These are phyloP conservation scores for Clupea harengus DNA, from an alignment of 2,113 vertebrate genomes.

Conservation along the genomic window DNA sequence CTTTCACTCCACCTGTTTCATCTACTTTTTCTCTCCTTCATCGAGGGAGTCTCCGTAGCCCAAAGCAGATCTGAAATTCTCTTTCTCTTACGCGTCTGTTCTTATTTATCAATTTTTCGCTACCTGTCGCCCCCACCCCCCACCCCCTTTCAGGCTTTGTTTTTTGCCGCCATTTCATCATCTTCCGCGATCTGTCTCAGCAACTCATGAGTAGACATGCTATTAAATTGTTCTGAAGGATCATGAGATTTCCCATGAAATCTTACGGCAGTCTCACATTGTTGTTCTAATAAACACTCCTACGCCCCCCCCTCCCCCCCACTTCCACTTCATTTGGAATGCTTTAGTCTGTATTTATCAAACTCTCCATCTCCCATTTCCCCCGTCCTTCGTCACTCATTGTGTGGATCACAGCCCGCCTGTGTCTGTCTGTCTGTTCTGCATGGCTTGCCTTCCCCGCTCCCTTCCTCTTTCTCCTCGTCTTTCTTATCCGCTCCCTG, in stretches of 20 bases:
- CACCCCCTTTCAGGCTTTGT: constrained; percentile 17
- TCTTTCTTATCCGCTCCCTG: not conserved
- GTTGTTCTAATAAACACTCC: constrained; percentile 3
- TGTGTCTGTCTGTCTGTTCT: not conserved
- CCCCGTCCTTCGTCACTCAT: not conserved
- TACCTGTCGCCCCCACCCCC: not conserved
- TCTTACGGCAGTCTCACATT: not conserved
- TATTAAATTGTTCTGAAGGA: constrained; percentile 20
- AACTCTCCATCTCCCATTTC: not conserved
- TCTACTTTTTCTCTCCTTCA: not conserved
- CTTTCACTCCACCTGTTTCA: not conserved
- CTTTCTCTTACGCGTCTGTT: constrained; percentile 19
- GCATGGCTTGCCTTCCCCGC: not conserved
- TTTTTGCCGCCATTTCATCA: constrained; percentile 5
- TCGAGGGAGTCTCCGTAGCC: not conserved
- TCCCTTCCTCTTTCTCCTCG: not conserved
- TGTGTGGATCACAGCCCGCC: not conserved
- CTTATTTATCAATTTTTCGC: constrained; percentile 30
- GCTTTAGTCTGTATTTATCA: not conserved
- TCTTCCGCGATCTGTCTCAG: not conserved
- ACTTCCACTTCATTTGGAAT: not conserved
- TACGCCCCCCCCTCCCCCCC: not conserved
- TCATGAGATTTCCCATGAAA: constrained; percentile 7
- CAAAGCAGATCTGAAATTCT: constrained; percentile 28
- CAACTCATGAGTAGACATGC: not conserved